Base-by-base conservation (phyloP, 2,797 vertebrate species). In the Lacerta bilineata region DNA sequence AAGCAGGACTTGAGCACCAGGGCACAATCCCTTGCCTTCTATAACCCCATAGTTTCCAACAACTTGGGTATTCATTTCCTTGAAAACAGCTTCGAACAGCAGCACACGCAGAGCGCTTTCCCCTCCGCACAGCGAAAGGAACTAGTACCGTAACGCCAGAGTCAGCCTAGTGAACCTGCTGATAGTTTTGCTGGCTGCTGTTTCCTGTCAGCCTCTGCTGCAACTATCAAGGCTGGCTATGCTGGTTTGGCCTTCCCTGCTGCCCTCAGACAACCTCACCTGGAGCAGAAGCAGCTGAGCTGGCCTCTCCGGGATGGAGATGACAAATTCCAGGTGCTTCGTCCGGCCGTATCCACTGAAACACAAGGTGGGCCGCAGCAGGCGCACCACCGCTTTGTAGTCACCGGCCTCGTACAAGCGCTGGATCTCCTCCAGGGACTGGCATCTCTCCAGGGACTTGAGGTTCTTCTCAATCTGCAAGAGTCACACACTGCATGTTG, bases 401-500 rank as follows among this genome's bases (percentile, higher is more conserved):
- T 99, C 98, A 1, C 98, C 98, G 0, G 97, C 96, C 93, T 99
- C 98, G 7, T 98, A 98, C n/a, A 99, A 97, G 2, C 98, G 97
- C 96, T 99, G 99, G 91, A 99, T 98, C 97, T 99, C 99, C 94
- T 99, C 99, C 94, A 99, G 95, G 74, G 99, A 99, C 96, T 99
- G 99, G 96, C 99, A 99, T 4, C 99, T 98, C 95, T 99, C 99
- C 95, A 99, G 96, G 25, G 98, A 99, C 94, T 99, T 99, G 80
- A 99, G 95, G 95, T 98, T 98, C 96, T 99, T 99, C 91, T 99
- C 98, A 91, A 99, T 98, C 99, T 99, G 96, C 41, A 95, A 94
- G 90, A 77, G 50, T 46, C 76, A 94, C 81, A 82, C 39, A 89
- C 39, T 2, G 71, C 2, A 88, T 2, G 69, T 86, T 36, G 50